These are phyloP conservation scores for Ditylenchus dipsaci DNA, from an alignment of 1,140 invertebrate species.

Conservation along the genomic window DNA sequence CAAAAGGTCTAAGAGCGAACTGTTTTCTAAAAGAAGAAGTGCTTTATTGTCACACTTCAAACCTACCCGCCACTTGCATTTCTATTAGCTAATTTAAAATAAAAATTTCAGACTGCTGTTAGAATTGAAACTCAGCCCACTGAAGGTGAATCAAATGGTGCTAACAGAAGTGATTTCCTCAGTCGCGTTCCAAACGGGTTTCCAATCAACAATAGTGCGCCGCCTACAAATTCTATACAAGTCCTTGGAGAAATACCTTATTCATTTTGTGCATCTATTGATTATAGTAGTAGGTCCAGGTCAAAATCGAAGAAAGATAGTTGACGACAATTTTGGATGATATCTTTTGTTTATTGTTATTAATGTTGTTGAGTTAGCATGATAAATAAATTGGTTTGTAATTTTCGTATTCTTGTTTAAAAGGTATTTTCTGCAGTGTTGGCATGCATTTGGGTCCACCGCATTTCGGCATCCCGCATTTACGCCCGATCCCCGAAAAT, in stretches of 20 bases:
- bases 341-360: too few relatives aligned
- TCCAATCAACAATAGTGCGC: too few relatives aligned
- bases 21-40: neutral
- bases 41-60: neutral
- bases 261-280: conserved; percentile 11
- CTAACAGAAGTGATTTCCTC: neutral
- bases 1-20: conserved; percentile 1
- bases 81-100: neutral
- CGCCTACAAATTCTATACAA: conserved; percentile 2
- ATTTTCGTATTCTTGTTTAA: too few relatives aligned
- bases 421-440: too few relatives aligned
- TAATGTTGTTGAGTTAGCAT: too few relatives aligned
- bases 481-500: too few relatives aligned
- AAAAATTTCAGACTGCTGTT: neutral
- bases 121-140: neutral
- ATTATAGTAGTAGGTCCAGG: neutral
- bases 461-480: too few relatives aligned
- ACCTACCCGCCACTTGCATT: neutral
- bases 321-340: too few relatives aligned
- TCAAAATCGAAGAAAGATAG: too few relatives aligned
- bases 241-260: conserved; percentile 8
- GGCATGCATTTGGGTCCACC: too few relatives aligned
- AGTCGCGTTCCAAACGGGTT: neutral
- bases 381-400: too few relatives aligned
- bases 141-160: neutral